A percentile compares a stretch with the other conserved stretches of the same genome.
Evolutionary conservation across 2,888 invertebrate genomes (phyloP).

Genomic region (Drosophila prostipennis): DNA sequence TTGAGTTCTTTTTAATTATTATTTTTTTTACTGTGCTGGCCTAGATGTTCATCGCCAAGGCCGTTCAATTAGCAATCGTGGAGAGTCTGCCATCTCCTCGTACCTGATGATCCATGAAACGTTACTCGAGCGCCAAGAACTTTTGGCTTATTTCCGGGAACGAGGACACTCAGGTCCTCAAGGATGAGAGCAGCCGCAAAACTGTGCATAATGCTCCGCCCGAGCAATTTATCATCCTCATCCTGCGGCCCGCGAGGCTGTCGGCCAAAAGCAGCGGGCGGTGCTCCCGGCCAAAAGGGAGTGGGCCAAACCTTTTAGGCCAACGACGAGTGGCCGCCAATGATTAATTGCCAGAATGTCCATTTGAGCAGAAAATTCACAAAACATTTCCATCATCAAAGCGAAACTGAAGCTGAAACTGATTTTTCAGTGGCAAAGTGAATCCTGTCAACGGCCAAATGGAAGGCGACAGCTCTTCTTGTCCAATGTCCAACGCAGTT

Average conservation of each 20-base stretch:
- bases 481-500: not conserved
- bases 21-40: not conserved
- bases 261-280: conserved; percentile 10
- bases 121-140: not conserved
- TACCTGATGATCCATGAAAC: conserved; percentile 31
- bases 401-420: conserved; percentile 9
- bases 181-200: not conserved
- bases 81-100: not conserved
- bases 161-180: not conserved
- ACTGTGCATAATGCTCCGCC: conserved; percentile 54
- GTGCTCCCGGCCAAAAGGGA: not conserved
- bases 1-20: too few relatives aligned
- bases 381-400: conserved; percentile 57
- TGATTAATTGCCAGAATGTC: conserved; percentile 72
- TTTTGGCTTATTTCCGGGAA: not conserved
- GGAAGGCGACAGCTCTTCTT: not conserved
- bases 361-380: conserved; percentile 63
- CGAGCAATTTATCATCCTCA: conserved; percentile 5
- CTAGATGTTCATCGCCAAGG: not conserved
- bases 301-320: conserved; percentile 61
- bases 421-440: conserved; percentile 10
- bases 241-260: conserved; percentile 38
- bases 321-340: conserved; percentile 53
- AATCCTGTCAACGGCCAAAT: conserved; percentile 11
- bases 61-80: conserved; percentile 26